A percentile compares a stretch with the other conserved stretches of the same genome.
phyloP scores from a whole-genome alignment of 2,888 invertebrate genomes.

The Stenodema calcarata region DNA sequence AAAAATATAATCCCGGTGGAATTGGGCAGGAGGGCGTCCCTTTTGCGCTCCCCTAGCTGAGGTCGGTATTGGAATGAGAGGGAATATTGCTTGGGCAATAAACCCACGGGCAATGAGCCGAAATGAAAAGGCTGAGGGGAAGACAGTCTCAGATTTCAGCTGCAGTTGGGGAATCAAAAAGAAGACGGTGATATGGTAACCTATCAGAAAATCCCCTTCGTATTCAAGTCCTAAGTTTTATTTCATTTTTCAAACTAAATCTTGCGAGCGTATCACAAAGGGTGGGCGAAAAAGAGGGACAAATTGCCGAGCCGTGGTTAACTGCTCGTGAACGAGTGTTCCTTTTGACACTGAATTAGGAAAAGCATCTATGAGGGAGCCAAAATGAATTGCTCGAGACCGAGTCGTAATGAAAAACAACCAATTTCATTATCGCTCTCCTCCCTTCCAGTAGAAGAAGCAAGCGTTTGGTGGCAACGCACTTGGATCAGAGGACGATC shows the following conservation, averaged over 20 bases:
- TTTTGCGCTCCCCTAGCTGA: background rate
- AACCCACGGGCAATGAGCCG: conserved; percentile 51
- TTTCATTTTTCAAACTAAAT: conserved; percentile 45
- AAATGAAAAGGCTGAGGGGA: conserved; percentile 37
- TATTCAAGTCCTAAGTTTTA: conserved; percentile 20
- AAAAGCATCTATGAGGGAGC: conserved; percentile 31
- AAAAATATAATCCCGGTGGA: conserved; percentile 48
- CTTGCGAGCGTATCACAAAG: conserved; percentile 13
- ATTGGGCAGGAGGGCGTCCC: background rate
- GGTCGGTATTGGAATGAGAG: background rate
- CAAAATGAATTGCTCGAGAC: conserved; percentile 6
- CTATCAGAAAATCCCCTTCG: conserved; percentile 3
- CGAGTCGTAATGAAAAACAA: conserved; percentile 40
- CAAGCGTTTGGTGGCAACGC: background rate
- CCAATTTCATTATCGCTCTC: conserved; percentile 38
- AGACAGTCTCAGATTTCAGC: conserved; percentile 45
- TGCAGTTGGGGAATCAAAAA: background rate
- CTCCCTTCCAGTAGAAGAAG: background rate
- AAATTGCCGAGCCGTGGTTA: conserved; percentile 43
- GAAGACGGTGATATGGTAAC: conserved; percentile 36
- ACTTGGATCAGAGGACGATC: background rate
- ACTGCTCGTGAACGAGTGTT: conserved; percentile 45
- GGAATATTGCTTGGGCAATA: conserved; percentile 50
- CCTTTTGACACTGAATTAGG: conserved; percentile 45
- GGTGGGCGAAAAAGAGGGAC: conserved; percentile 22